Evolutionary conservation across 2,888 invertebrate species (phyloP), one percentile per base, ranked within the genome.

Genomic region (Cancer borealis): DNA sequence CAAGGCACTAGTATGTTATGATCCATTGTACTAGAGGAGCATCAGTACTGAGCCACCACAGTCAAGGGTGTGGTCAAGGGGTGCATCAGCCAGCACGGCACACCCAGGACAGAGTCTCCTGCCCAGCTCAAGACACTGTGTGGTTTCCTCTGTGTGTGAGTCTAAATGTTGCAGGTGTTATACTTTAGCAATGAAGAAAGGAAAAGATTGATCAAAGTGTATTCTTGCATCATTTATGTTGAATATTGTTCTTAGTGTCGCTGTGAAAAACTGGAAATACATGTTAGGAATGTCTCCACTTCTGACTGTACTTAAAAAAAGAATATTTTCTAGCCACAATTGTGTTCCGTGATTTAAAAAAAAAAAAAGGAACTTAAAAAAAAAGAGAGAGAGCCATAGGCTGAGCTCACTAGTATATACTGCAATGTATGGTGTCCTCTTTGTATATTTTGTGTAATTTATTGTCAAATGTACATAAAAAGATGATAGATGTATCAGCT

Each of bases 401-500:
- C 94, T 92, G 92, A 94, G 94, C 94, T 94, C 94, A 94, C 90
- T 92, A 94, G 92, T 84, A 88, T 92, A 91, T 92, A 94, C n/a
- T 91, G 92, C 87, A 94, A 94, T 79, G 90, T 94, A 92, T 94
- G 94, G 94, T 94, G 92, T 94, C 92, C 94, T 94, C 94, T 94
- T 94, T 94, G 94, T 94, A 94, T 94, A 94, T 94, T 94, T 94
- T 94, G 92, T 94, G 94, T 94, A 94, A 94, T 94, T 94, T 94
- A 94, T 94, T 94, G 94, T 94, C 92, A 92, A 90, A 88, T 94
- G 94, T 94, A 94, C 87, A 94, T 94, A 94, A 91, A 94, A 94
- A 94, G 79, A 49, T 89, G 88, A 49, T 49, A 89, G 88, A 47
- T 49, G 89, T n/a, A 47, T 21, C 89, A 21, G 49, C n/a, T 0